phyloP scores from a whole-genome alignment of 2,888 invertebrate species.

The Phorcus lineatus region DNA sequence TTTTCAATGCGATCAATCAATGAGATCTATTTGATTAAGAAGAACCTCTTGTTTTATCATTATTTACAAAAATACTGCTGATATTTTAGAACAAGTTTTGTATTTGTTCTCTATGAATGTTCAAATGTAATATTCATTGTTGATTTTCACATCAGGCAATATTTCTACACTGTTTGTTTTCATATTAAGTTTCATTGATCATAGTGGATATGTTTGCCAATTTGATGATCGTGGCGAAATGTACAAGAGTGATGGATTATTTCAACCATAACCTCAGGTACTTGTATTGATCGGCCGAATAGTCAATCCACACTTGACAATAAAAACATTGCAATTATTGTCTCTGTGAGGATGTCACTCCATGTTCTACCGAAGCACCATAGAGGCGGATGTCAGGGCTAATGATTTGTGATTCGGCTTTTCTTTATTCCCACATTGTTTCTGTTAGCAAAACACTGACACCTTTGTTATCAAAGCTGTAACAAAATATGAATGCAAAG shows the following conservation, averaged over 20 bases:
- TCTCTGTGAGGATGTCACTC: not conserved
- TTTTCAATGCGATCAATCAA: too few species aligned
- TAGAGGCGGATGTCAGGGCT: not conserved
- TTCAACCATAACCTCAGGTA: conserved; percentile 13
- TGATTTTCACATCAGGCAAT: not conserved
- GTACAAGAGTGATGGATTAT: not conserved
- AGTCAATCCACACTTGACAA: conserved; percentile 5
- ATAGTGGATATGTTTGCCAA: not conserved
- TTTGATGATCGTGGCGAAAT: not conserved
- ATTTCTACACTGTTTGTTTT: not conserved
- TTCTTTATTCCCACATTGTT: not conserved
- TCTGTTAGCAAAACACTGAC: not conserved
- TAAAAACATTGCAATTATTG: conserved; percentile 18
- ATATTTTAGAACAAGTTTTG: too few species aligned
- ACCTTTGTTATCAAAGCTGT: not conserved
- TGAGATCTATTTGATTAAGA: too few species aligned
- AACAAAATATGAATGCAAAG: not conserved
- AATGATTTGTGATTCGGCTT: conserved; percentile 8
- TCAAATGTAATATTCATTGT: too few species aligned
- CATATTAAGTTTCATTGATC: not conserved
- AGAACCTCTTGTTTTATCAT: too few species aligned
- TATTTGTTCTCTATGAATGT: too few species aligned
- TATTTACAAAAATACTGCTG: too few species aligned
- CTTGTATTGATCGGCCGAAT: not conserved
- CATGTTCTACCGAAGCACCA: not conserved